Percentiles rank a stretch among this genome's conserved stretches.
Evolutionary conservation across 2,113 vertebrate genomes (phyloP).

Genomic region (Psephotus haematonotus): DNA sequence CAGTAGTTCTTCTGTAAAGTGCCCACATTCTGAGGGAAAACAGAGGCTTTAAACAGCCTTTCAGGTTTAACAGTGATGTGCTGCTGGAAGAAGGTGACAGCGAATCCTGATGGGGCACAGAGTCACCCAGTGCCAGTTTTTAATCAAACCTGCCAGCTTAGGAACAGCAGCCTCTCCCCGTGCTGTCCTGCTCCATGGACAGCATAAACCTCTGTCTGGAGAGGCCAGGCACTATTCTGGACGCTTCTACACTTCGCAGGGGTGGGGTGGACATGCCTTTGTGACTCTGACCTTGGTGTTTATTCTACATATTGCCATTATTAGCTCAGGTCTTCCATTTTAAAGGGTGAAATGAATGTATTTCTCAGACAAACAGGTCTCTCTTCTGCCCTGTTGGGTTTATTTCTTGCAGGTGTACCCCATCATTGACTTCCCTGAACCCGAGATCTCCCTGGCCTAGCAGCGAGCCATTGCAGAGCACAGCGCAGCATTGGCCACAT

Average conservation of each 20-base stretch:
- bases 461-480: slow-evolving; percentile 71
- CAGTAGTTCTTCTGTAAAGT: neutral
- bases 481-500: neutral
- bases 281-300: neutral
- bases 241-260: fast-evolving
- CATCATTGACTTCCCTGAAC: slow-evolving; percentile 74
- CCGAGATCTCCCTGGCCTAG: slow-evolving; percentile 72
- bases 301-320: fast-evolving
- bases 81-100: neutral
- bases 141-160: neutral
- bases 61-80: fast-evolving
- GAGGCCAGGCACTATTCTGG: fast-evolving
- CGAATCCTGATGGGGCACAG: neutral
- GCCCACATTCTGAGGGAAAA: neutral
- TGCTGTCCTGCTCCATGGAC: neutral
- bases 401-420: slow-evolving; percentile 77
- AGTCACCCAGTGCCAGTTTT: fast-evolving
- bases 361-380: neutral
- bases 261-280: fast-evolving
- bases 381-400: fast-evolving
- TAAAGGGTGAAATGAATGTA: fast-evolving
- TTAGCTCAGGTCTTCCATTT: neutral
- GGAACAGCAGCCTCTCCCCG: neutral
- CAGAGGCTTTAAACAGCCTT: neutral
- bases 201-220: neutral